Evolutionary conservation across 2,797 vertebrate species (phyloP), one percentile per base, ranked within the genome.

Genomic region (Falco peregrinus): DNA sequence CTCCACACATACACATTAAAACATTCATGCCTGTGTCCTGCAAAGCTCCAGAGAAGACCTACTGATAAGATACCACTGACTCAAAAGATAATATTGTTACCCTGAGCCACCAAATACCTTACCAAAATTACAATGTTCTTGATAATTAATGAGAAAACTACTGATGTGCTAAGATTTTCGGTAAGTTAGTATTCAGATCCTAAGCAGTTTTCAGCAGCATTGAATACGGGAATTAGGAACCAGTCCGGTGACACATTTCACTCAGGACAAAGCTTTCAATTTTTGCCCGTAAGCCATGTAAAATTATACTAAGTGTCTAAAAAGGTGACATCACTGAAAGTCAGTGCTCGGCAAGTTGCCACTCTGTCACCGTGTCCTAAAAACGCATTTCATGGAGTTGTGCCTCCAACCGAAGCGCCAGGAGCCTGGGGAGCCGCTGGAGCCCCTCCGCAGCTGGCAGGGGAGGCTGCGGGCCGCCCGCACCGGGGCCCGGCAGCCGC

Each of bases 241-340:
- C n/a, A 39, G 41, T 3, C 19, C 2, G 0, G 31, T 6, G 31
- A 16, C 18, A 8, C 5, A 13, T 16, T 53, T 57, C 15, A 43
- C 16, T 13, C 21, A 25, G 22, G 12, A 50, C 48, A 41, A 82
- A 47, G 37, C 37, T 37, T 37, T 37, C 37, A 37, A 37, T 37
- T 37, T 37, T 37, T 37, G 37, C 37, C 37, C 37, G 37, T 37
- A 37, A 37, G 7, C 50, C 39, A 25, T 0, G 18, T 15, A 35
- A 57, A 22, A 15, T 29, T 8, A 35, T 2, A 29, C 22, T 5
- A 33, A 22, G 13, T 19, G 24, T 29, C 6, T 35, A 24, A 45
- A 28, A 25, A 68, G 22, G 25, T 24, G 6, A 39, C 31, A 8
- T 6, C 2, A 6, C 31, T 4, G 16, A 1, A 0, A 26, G 29